Base-by-base conservation (phyloP, 2,113 vertebrate species). In the Gymnorhina tibicen region DNA sequence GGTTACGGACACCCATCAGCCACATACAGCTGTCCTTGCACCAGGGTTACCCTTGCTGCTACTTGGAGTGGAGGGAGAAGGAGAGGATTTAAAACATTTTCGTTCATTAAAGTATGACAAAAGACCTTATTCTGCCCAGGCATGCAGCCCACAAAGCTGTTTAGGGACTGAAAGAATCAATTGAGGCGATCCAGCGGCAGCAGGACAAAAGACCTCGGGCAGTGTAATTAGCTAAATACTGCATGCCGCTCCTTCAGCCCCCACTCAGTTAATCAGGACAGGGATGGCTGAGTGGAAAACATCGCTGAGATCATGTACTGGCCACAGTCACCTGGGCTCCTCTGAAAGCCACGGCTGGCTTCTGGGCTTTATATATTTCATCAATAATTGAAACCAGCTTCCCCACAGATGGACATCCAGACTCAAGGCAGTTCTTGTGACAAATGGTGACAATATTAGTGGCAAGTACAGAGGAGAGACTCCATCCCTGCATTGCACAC, bases 111-210 rank as follows among this genome's bases (percentile, higher is more conserved):
- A 77, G 56, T 69, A 23, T 77, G 76, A 87, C 92, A 91, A 95
- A 95, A 92, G 80, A 68, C 80, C 73, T 92, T 67, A 50, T 89
- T 96, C 94, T 92, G 63, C 67, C 41, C 68, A 93, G 89, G 66
- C 87, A 49, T 58, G 50, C 37, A 84, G 73, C 94, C 92, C 33
- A 14, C 73, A 93, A 92, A 95, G 90, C 95, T 91, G 74, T 92
- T 94, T 96, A 94, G 82, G 85, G 91, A 63, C 72, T 93, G 82
- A 91, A 91, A 94, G 95, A 42, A 93, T 91, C 95, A 92, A 92
- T 83, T 91, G 79, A 95, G 87, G 70, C 9, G 20, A 93, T 95
- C 89, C 95, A 88, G 44, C 10, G 3, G 85, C 52, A 96, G 79
- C 72, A 55, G 88, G 75, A 95, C 66, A 92, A 91, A 95, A 95